These are phyloP conservation scores for Gracilinanus agilis DNA, from an alignment of 2,113 vertebrate species.

Conservation along the genomic window DNA sequence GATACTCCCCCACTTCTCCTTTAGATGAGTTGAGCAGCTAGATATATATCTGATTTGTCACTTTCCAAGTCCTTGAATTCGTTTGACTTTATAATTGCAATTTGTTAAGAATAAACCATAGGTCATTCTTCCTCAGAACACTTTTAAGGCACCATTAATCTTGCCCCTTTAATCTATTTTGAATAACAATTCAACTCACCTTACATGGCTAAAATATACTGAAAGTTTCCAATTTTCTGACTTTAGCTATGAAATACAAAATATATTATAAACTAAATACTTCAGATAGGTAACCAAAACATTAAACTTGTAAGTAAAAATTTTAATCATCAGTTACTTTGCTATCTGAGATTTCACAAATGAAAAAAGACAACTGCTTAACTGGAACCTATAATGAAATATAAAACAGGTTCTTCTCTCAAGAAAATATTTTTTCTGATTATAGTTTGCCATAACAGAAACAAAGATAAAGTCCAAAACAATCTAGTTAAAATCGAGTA, in stretches of 20 bases:
- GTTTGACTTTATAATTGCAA: conserved; percentile 1
- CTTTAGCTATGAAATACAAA: conserved; percentile 24
- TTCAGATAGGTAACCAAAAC: conserved; percentile 20
- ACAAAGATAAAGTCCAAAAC: background rate
- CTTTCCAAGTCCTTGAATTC: background rate
- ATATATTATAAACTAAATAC: background rate
- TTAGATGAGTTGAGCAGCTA: background rate
- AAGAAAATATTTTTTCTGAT: background rate
- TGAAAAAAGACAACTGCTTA: conserved; percentile 23
- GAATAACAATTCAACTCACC: conserved; percentile 6
- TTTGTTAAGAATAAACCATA: background rate
- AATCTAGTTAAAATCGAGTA: background rate
- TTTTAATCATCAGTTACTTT: conserved; percentile 31
- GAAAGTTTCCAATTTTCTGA: conserved; percentile 31
- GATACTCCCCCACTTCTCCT: background rate
- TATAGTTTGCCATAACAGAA: background rate
- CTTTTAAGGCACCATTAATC: background rate
- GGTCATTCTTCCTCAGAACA: background rate
- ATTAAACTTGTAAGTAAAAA: background rate
- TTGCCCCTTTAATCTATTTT: background rate
- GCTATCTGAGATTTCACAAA: background rate
- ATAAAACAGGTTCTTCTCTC: background rate
- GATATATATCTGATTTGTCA: background rate
- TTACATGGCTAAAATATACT: background rate
- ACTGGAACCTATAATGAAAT: conserved; percentile 16